Percentiles rank a stretch among this genome's conserved stretches.
These are phyloP conservation scores for Gymnobelideus leadbeateri DNA, from an alignment of 2,113 vertebrate genomes.

Conservation along the genomic window DNA sequence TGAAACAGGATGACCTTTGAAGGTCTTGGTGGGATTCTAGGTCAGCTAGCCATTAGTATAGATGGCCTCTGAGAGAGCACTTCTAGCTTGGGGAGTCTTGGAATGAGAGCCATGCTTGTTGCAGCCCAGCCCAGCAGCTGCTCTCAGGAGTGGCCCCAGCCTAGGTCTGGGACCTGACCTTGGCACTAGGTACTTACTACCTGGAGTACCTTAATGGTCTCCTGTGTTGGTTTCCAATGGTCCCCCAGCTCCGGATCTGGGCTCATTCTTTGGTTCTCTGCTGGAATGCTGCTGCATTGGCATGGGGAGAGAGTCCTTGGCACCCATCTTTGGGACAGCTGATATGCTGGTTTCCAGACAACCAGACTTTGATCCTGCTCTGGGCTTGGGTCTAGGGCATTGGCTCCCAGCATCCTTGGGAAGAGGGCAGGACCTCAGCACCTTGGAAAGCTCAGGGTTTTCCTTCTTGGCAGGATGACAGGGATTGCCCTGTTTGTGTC, in stretches of 20 bases:
- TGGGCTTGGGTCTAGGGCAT: neutral
- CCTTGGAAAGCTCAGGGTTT: neutral
- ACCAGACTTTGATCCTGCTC: neutral
- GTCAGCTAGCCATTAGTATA: too few relatives aligned
- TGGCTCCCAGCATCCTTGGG: neutral
- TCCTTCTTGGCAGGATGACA: neutral
- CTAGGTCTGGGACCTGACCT: neutral
- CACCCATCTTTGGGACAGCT: neutral
- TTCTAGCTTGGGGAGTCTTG: neutral
- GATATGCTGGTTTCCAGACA: neutral
- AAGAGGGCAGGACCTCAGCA: neutral
- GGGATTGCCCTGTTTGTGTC: neutral
- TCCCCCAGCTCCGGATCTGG: neutral
- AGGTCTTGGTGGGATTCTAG: too few relatives aligned
- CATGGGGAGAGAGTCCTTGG: neutral
- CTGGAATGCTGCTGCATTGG: neutral
- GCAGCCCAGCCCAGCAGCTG: too few relatives aligned
- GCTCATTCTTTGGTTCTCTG: neutral
- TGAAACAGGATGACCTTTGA: too few relatives aligned
- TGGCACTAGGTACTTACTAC: neutral
- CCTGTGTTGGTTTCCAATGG: neutral
- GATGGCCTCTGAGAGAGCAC: neutral
- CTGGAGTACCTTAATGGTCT: neutral
- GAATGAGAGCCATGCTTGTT: neutral
- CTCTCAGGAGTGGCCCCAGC: neutral